Base-by-base conservation (phyloP, 2,113 vertebrate genomes). In the Piaya cayana region DNA sequence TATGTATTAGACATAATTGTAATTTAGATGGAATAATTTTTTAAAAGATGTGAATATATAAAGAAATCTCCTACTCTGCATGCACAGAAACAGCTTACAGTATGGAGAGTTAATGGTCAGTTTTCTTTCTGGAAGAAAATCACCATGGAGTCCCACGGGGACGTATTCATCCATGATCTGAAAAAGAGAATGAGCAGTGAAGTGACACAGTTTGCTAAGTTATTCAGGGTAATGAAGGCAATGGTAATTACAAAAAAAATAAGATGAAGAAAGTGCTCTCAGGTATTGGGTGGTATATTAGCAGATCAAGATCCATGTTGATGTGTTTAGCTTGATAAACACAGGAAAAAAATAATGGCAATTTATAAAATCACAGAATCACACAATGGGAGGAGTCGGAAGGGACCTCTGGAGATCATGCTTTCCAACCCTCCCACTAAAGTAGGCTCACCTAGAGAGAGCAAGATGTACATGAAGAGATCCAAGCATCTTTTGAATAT, bases 81-180 rank as follows among this genome's bases (percentile, higher is more conserved):
- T 0, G 0, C 55, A 71, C 26, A 63, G 58, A 12, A 86, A 37
- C 56, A 67, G 52, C 68, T 63, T 36, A n/a, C 1, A n/a, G 29
- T 55, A 58, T 0, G 4, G 76, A 56, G 68, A 86, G 64, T 78
- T 88, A 90, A 86, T 27, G 86, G 96, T 88, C 96, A 94, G 60
- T 81, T 88, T 94, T 83, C 68, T 30, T 45, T 30, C 52, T 75
- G 82, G 62, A 91, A 87, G 37, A 90, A 85, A 74, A 94, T 93
- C 88, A 83, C 37, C 26, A 5, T 16, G 29, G 59, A 67, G 68
- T 90, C 91, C 68, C 91, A 75, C 2, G 1, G 60, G 79, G 80
- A 63, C 1, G 5, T 47, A 56, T 67, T 86, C 82, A 30, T 86
- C 86, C 74, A 64, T 25, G 2, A 77, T 83, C 64, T 90, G 92